These are phyloP conservation scores for Clavelina lepadiformis DNA, from an alignment of 23 tunicate species.

Conservation along the genomic window DNA sequence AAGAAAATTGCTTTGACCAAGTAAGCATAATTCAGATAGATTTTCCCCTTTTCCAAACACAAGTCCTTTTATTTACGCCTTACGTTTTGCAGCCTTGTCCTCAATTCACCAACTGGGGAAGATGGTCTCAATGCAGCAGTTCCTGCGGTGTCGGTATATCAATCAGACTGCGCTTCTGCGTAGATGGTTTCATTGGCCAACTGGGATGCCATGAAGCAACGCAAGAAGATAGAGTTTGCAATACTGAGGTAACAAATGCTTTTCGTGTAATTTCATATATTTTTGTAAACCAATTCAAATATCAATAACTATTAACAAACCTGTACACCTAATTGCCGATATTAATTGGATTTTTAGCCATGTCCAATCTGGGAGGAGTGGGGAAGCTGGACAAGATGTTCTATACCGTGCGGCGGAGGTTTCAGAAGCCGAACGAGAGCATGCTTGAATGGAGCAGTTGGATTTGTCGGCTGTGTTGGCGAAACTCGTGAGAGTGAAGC, in stretches of 20 bases:
- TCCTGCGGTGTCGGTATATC: conserved; percentile 52
- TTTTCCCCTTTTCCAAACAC: too few species aligned
- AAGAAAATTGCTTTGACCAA: conserved; percentile 21
- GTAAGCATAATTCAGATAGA: too few species aligned
- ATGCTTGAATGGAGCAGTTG: conserved; percentile 30
- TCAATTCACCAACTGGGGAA: conserved; percentile 53
- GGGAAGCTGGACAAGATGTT: conserved; percentile 6
- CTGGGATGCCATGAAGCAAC: conserved; percentile 41
- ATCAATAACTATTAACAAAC: neutral
- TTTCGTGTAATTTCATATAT: too few species aligned
- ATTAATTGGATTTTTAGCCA: too few species aligned
- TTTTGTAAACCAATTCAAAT: neutral
- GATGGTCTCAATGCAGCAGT: conserved; percentile 38
- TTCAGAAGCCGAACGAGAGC: conserved; percentile 9
- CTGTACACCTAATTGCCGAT: neutral
- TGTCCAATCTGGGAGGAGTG: conserved; percentile 27
- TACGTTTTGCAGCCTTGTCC: conserved; percentile 46
- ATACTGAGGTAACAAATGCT: conserved; percentile 7
- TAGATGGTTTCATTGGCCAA: conserved; percentile 53
- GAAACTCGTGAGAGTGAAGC: neutral
- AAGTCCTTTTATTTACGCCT: neutral
- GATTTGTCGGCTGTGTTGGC: conserved; percentile 46
- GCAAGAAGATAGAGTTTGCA: conserved; percentile 27
- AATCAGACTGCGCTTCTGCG: conserved; percentile 44
- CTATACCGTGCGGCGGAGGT: conserved; percentile 26